Percentiles rank a stretch among this genome's conserved stretches.
phyloP scores from a whole-genome alignment of 2,888 invertebrate species.

The Ochropleura plecta region DNA sequence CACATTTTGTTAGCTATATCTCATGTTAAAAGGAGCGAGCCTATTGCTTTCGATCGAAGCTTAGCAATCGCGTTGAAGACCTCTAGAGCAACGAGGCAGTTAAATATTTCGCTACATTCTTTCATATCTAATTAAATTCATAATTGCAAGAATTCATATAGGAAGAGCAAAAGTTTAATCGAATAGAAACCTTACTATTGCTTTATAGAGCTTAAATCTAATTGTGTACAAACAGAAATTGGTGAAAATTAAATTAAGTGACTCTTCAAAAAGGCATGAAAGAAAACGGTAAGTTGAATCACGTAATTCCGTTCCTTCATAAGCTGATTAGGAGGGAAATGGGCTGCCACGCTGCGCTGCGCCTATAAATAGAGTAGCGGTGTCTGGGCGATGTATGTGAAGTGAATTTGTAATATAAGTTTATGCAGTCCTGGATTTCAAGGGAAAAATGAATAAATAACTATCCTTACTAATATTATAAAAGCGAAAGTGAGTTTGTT shows the following conservation, averaged over 20 bases:
- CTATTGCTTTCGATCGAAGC: too few species aligned
- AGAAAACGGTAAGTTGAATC: slow-evolving; percentile 41
- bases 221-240: slow-evolving; percentile 37
- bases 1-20: too few species aligned
- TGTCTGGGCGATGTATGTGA: slow-evolving; percentile 6
- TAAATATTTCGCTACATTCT: neutral
- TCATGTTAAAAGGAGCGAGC: too few species aligned
- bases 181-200: neutral
- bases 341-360: slow-evolving; percentile 43
- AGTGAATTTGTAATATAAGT: slow-evolving; percentile 29
- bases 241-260: slow-evolving; percentile 25
- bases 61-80: too few species aligned
- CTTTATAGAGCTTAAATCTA: slow-evolving; percentile 4
- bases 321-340: slow-evolving; percentile 66
- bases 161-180: neutral
- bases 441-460: too few species aligned
- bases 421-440: slow-evolving; percentile 43
- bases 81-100: too few species aligned
- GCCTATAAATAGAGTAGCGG: slow-evolving; percentile 34
- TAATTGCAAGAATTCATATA: neutral
- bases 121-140: neutral
- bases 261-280: slow-evolving; percentile 23
- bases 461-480: too few species aligned
- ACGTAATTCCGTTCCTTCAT: slow-evolving; percentile 58
- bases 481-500: too few species aligned